A percentile compares a stretch with the other conserved stretches of the same genome.
These are phyloP conservation scores for Platycnemis pennipes DNA, from an alignment of 2,888 invertebrate genomes.

Conservation along the genomic window DNA sequence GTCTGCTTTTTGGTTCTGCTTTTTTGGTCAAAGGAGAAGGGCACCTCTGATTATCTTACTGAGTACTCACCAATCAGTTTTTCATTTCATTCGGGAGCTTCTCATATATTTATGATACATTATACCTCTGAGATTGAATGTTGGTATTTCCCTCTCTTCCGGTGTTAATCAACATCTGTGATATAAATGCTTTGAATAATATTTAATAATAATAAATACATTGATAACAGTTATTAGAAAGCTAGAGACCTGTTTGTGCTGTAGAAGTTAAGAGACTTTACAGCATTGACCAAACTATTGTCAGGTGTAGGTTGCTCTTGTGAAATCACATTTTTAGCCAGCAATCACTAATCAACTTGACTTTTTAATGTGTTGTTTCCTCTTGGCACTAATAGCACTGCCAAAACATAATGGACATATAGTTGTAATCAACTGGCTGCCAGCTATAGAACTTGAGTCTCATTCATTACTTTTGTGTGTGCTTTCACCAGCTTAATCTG, in stretches of 20 bases:
- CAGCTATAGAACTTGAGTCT: conserved; percentile 30
- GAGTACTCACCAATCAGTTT: conserved; percentile 48
- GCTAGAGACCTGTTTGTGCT: conserved; percentile 62
- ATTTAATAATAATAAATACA: conserved; percentile 41
- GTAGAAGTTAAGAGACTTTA: conserved; percentile 61
- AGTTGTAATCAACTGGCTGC: conserved; percentile 53
- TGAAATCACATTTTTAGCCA: conserved; percentile 49
- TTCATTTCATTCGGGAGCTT: conserved; percentile 62
- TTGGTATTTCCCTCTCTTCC: conserved; percentile 64
- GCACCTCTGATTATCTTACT: background rate
- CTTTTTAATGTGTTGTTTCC: conserved; percentile 52
- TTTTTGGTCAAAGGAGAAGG: conserved; percentile 34
- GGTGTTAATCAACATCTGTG: conserved; percentile 66
- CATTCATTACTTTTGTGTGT: conserved; percentile 34
- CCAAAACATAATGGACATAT: conserved; percentile 47
- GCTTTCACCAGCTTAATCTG: background rate
- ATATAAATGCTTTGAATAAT: conserved; percentile 64
- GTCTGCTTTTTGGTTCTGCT: too few species aligned
- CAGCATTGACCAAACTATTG: conserved; percentile 63
- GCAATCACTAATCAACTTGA: conserved; percentile 43
- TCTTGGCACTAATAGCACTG: conserved; percentile 64
- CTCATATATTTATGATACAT: conserved; percentile 66
- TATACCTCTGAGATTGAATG: conserved; percentile 54
- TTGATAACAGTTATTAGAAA: conserved; percentile 54
- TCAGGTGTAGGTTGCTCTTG: conserved; percentile 59